Evolutionary conservation across 2,113 vertebrate genomes (phyloP), one percentile per base, ranked within the genome.

Genomic region (Antechinus flavipes): DNA sequence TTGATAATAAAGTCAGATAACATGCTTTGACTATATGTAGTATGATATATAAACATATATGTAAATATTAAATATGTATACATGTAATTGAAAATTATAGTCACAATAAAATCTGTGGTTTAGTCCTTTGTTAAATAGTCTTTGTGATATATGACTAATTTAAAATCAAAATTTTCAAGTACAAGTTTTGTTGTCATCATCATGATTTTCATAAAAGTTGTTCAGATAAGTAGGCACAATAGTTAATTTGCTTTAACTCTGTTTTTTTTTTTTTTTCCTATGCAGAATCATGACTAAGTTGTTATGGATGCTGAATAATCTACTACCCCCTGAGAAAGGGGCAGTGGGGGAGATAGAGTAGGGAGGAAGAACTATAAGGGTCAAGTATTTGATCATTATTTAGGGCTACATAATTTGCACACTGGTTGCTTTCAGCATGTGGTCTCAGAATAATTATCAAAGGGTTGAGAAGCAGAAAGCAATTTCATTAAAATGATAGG

Each of bases 361-460:
- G 8, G 49, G n/a, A n/a, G 7, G 24, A 22, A 91, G 8, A 91
- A 91, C 14, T 54, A n/a, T 8, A 8, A 47, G 23, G 26, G 2
- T 91, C 14, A 89, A n/a, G 76, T 53, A 55, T 92, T 58, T 53
- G 8, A 89, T 94, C 27, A 49, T 91, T 94, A 27, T 1, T 22
- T 23, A 53, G 9, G 14, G 22, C 91, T 95, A 92, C 12, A 54
- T 46, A 58, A 93, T 84, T 49, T 90, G 9, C 16, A 54, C 49
- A 68, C 2, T 14, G 26, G 50, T 16, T 90, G 35, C 12, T 96
- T 93, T 89, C 50, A 91, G 42, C 23, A 49, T 93, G 42, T 89
- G 30, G 68, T 42, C 42, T 91, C 16, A 93, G 7, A 94, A 93
- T 89, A 94, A 91, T 93, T 89, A 47, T 68, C 25, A 50, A 93